phyloP scores from a whole-genome alignment of 2,797 vertebrate species.

The Serranus cabrilla region DNA sequence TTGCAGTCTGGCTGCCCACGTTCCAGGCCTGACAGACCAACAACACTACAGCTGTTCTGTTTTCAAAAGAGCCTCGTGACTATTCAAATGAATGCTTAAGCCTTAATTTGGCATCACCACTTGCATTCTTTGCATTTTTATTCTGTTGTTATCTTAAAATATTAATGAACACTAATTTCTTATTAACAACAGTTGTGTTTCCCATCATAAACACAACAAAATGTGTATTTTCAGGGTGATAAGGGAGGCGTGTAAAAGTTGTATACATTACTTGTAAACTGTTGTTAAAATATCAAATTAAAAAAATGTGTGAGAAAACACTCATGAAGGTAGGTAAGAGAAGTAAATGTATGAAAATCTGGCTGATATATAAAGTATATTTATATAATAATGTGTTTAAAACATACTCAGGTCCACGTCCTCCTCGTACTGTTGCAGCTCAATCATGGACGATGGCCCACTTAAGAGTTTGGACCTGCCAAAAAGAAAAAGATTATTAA shows the following conservation, averaged over 20 bases:
- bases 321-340: background rate
- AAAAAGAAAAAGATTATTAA: slow-evolving; percentile 5
- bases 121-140: background rate
- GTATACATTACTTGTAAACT: background rate
- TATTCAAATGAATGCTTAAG: background rate
- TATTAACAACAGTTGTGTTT: background rate
- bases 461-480: slow-evolving; percentile 60
- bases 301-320: background rate
- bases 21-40: background rate
- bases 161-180: background rate
- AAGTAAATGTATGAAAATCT: background rate
- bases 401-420: slow-evolving; percentile 70
- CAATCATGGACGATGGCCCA: slow-evolving; percentile 81
- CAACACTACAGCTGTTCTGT: background rate
- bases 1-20: background rate
- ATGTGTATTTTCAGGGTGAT: background rate
- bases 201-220: background rate
- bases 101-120: background rate
- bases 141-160: background rate
- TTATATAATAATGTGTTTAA: background rate
- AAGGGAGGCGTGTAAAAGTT: background rate
- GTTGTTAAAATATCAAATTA: background rate
- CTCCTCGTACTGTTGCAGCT: slow-evolving; percentile 63
- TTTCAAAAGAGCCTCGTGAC: background rate
- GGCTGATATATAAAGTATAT: background rate